Conservation (phyloP, 2,888 invertebrate species). For the Fragum sueziense region DNA sequence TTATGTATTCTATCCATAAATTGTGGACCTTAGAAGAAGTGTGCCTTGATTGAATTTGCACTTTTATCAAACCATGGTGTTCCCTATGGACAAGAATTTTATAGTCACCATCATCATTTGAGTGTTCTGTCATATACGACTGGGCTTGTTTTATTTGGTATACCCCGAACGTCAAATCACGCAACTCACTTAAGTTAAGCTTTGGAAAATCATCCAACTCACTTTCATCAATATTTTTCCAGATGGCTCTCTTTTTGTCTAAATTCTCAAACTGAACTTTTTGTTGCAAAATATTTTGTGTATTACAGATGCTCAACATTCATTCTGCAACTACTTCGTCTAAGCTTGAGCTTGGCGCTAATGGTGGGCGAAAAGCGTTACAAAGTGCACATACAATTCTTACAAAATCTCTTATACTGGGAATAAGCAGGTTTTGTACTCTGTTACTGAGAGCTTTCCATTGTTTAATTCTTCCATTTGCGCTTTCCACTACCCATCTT, state of each 20-base stretch:
- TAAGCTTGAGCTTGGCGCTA: background rate
- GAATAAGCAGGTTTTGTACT: background rate
- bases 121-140: constrained; percentile 9
- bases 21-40: too few relatives aligned
- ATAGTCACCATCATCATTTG: constrained; percentile 7
- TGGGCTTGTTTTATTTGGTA: background rate
- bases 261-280: background rate
- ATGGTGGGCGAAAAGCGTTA: constrained; percentile 14
- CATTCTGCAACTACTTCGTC: background rate
- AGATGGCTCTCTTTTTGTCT: background rate
- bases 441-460: background rate
- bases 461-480: constrained; percentile 3
- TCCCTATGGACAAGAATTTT: constrained; percentile 11
- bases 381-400: constrained; percentile 16
- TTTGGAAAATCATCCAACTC: background rate
- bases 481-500: constrained; percentile 13
- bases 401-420: constrained; percentile 8
- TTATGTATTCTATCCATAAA: too few relatives aligned
- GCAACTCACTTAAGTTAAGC: background rate
- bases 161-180: constrained; percentile 5
- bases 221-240: background rate
- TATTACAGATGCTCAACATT: background rate
- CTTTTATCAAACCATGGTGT: background rate
- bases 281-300: background rate
- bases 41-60: background rate